Evolutionary conservation across 2,113 vertebrate genomes (phyloP).

Genomic region (Platysteira castanea): DNA sequence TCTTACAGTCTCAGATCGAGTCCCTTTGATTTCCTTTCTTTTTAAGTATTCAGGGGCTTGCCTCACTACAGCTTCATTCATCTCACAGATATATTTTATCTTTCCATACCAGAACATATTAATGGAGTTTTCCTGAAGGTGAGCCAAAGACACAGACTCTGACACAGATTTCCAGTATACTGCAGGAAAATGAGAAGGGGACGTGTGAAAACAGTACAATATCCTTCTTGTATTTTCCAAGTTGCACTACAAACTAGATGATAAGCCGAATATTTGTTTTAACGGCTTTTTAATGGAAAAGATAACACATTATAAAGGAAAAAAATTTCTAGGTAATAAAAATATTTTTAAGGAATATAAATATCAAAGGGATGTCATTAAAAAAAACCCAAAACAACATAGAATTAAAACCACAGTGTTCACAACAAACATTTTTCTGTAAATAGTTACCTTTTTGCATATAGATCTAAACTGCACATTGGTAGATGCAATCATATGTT

Average conservation of each 20-base stretch:
- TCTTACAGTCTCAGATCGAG: not conserved
- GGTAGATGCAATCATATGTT: not conserved
- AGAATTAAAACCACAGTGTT: not conserved
- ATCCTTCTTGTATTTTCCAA: not conserved
- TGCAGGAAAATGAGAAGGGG: not conserved
- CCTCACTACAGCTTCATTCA: not conserved
- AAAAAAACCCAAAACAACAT: not conserved
- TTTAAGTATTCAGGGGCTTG: not conserved
- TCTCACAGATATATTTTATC: not conserved
- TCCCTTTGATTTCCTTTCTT: not conserved
- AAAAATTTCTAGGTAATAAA: not conserved
- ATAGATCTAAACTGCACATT: not conserved
- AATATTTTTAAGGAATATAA: not conserved
- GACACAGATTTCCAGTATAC: not conserved
- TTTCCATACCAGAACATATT: conserved; percentile 41
- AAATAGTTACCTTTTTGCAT: not conserved
- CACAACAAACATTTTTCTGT: not conserved
- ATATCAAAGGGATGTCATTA: not conserved
- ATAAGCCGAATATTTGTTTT: not conserved
- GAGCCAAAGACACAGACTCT: not conserved
- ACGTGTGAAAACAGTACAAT: not conserved
- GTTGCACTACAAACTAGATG: not conserved
- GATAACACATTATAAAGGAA: not conserved
- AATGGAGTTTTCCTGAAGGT: not conserved
- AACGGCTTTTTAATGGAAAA: not conserved